Percentiles rank a stretch among this genome's conserved stretches.
These are phyloP conservation scores for Miltochrista miniata DNA, from an alignment of 2,888 invertebrate species.

Conservation along the genomic window DNA sequence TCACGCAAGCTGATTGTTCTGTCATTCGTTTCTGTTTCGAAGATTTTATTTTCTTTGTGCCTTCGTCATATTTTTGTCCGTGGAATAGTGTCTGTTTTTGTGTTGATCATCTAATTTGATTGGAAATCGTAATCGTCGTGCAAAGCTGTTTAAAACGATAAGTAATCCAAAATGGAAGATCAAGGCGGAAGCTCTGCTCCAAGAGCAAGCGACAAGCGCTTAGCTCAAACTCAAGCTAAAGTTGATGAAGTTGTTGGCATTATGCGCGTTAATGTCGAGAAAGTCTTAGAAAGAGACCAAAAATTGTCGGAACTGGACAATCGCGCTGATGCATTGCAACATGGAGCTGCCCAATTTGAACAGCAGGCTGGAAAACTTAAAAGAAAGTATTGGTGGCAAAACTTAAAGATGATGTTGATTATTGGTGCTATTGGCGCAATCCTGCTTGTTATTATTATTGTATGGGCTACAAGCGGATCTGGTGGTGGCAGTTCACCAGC, in stretches of 20 bases:
- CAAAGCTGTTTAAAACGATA: constrained; percentile 1
- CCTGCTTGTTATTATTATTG: constrained; percentile 92
- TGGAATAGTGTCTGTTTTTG: constrained; percentile 10
- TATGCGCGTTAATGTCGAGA: constrained; percentile 98
- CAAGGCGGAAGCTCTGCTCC: constrained; percentile 78
- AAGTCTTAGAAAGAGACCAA: constrained; percentile 97
- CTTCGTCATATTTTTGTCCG: constrained; percentile 47
- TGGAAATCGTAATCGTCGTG: constrained; percentile 9
- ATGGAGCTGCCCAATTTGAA: constrained; percentile 97
- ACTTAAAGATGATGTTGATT: constrained; percentile 98
- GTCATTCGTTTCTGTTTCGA: constrained; percentile 14
- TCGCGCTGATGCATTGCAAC: constrained; percentile 96
- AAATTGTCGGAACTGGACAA: constrained; percentile 97
- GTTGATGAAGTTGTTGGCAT: constrained; percentile 92
- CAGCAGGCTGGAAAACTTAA: constrained; percentile 98
- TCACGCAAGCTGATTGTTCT: constrained; percentile 39
- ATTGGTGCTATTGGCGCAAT: constrained; percentile 93
- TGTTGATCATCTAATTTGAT: constrained; percentile 8
- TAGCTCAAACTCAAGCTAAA: constrained; percentile 81
- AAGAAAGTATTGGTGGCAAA: constrained; percentile 98
- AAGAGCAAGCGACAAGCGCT: constrained; percentile 77
- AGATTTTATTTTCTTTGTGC: constrained; percentile 24
- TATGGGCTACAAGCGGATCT: constrained; percentile 76
- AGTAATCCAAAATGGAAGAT: constrained; percentile 72
- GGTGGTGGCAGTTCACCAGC: constrained; percentile 15